Conservation (phyloP, 2,888 invertebrate species). For the Epicampocera succincta region DNA sequence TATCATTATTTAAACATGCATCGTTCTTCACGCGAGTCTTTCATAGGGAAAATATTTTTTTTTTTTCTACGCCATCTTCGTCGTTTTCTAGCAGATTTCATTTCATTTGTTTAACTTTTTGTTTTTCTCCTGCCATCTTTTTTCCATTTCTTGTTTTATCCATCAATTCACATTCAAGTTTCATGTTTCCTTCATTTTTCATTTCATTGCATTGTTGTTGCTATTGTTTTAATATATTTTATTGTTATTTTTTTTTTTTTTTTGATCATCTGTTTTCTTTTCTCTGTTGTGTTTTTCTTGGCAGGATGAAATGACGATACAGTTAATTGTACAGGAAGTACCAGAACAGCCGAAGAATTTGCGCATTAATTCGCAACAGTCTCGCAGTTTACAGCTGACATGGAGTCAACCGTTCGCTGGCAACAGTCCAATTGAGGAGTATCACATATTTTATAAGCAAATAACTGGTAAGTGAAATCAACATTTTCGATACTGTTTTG, state of each 20-base stretch:
- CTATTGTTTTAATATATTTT: slow-evolving; percentile 17
- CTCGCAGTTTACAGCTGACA: slow-evolving; percentile 91
- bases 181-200: slow-evolving; percentile 30
- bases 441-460: slow-evolving; percentile 94
- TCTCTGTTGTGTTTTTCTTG: slow-evolving; percentile 10
- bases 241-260: slow-evolving; percentile 20
- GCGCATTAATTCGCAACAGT: slow-evolving; percentile 91
- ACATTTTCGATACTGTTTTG: neutral
- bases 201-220: slow-evolving; percentile 9
- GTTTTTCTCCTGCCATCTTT: slow-evolving; percentile 14
- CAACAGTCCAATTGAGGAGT: slow-evolving; percentile 93
- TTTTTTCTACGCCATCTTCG: slow-evolving; percentile 34
- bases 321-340: slow-evolving; percentile 94
- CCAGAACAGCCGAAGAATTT: slow-evolving; percentile 95
- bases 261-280: slow-evolving; percentile 10
- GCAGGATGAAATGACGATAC: slow-evolving; percentile 92
- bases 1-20: slow-evolving; percentile 51
- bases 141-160: neutral
- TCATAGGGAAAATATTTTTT: slow-evolving; percentile 42
- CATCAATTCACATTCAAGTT: slow-evolving; percentile 32
- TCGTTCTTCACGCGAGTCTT: slow-evolving; percentile 17
- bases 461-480: slow-evolving; percentile 83
- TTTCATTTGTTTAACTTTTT: slow-evolving; percentile 38
- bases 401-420: slow-evolving; percentile 96
- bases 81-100: slow-evolving; percentile 25